Evolutionary conservation across 2,888 invertebrate species (phyloP).

Genomic region (Cryptocephalus moraei): DNA sequence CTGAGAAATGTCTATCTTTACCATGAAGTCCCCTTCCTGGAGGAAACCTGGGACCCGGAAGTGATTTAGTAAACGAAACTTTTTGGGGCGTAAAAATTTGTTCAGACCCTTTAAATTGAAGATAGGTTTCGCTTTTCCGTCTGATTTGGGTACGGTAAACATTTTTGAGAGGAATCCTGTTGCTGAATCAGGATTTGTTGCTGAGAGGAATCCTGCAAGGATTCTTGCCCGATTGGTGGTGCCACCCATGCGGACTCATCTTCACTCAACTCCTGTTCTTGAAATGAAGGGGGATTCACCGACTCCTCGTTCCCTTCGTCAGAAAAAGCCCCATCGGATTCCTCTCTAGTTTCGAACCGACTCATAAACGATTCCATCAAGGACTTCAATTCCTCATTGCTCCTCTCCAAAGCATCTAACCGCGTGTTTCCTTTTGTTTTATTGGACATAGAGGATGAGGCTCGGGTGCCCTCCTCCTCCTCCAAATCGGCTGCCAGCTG

Average conservation of each 20-base stretch:
- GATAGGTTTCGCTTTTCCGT: constrained; percentile 7
- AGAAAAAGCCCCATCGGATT: no score
- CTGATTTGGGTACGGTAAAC: constrained; percentile 9
- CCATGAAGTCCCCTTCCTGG: constrained; percentile 6
- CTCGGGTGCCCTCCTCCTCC: background rate
- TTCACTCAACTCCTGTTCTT: no score
- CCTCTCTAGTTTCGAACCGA: no score
- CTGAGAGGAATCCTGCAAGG: no score
- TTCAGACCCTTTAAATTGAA: constrained; percentile 10
- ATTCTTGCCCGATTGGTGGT: no score
- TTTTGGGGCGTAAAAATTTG: constrained; percentile 6
- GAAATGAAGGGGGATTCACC: no score
- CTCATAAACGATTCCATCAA: constrained; percentile 1
- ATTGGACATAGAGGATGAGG: no score
- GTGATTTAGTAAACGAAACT: constrained; percentile 9
- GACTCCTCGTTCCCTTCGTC: no score
- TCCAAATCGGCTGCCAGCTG: background rate
- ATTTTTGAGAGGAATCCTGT: constrained; percentile 7
- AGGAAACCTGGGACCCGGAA: constrained; percentile 6
- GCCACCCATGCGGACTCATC: no score
- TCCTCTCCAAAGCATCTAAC: background rate
- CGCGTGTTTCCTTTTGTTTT: no score
- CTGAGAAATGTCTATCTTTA: constrained; percentile 6
- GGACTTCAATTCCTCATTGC: background rate
- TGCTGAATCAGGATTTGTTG: no score